These are phyloP conservation scores for Seladonia tumulorum DNA, from an alignment of 2,888 invertebrate species.

Conservation along the genomic window DNA sequence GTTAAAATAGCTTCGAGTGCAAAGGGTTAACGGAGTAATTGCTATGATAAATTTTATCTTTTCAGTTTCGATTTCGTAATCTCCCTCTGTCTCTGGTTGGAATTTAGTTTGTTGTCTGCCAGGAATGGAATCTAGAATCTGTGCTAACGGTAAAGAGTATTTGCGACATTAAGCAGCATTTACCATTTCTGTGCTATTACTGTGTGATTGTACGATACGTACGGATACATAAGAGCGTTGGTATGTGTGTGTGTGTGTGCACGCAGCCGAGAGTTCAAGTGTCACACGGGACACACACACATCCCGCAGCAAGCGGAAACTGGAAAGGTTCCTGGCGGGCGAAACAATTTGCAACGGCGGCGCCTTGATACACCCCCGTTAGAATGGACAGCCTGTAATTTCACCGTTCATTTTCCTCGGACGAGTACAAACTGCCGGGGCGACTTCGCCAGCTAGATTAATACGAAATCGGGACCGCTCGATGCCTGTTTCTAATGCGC, in stretches of 20 bases:
- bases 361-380: slow-evolving; percentile 51
- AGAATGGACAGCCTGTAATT: slow-evolving; percentile 45
- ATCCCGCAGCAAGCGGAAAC: slow-evolving; percentile 60
- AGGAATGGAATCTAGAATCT: not conserved
- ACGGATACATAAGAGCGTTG: not conserved
- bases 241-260: slow-evolving; percentile 50
- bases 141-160: not conserved
- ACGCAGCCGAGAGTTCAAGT: slow-evolving; percentile 75
- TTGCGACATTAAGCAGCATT: too few species aligned
- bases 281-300: slow-evolving; percentile 79
- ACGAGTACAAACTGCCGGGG: not conserved
- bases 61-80: not conserved
- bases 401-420: slow-evolving; percentile 32
- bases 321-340: slow-evolving; percentile 57
- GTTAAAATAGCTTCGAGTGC: too few species aligned
- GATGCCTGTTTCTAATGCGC: slow-evolving; percentile 2
- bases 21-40: too few species aligned
- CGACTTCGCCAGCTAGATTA: slow-evolving; percentile 17
- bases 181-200: not conserved
- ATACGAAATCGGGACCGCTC: slow-evolving; percentile 6
- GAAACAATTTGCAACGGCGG: slow-evolving; percentile 64
- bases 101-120: not conserved
- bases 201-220: not conserved
- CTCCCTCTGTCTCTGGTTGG: not conserved
- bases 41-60: not conserved